A percentile compares a stretch with the other conserved stretches of the same genome.
Conservation (phyloP, 1,140 invertebrate species). For the Drosophila parvula region DNA sequence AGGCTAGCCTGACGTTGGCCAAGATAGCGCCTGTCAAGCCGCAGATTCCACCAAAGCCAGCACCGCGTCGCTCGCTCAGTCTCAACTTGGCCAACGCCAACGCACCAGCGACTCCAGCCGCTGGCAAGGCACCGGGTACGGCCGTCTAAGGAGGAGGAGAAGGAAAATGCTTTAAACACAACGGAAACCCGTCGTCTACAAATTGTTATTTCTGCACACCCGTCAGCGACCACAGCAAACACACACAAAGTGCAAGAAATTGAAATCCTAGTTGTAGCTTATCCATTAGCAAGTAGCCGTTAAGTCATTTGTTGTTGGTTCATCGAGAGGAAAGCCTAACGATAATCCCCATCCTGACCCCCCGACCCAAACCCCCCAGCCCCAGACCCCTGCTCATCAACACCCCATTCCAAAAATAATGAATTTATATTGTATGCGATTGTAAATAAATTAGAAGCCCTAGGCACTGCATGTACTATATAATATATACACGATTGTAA, state of each 20-base stretch:
- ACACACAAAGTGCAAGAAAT: constrained; percentile 65
- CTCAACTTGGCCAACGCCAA: constrained; percentile 11
- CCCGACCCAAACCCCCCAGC: background rate
- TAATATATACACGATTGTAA: constrained; percentile 35
- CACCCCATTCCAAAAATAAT: constrained; percentile 30
- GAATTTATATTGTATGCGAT: constrained; percentile 50
- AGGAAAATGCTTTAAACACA: constrained; percentile 64
- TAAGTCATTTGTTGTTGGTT: constrained; percentile 78
- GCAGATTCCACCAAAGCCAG: constrained; percentile 74
- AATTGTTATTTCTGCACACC: constrained; percentile 75
- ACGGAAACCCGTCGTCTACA: constrained; percentile 38
- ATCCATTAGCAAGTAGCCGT: constrained; percentile 40
- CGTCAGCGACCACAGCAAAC: constrained; percentile 54
- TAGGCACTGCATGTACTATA: constrained; percentile 54
- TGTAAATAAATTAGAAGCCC: constrained; percentile 51
- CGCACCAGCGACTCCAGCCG: constrained; percentile 2
- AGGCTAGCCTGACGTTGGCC: constrained; percentile 9
- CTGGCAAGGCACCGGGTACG: constrained; percentile 33
- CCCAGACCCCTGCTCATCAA: background rate
- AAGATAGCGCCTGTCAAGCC: constrained; percentile 54
- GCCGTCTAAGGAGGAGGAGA: constrained; percentile 34
- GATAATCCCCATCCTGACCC: constrained; percentile 51
- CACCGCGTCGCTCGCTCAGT: constrained; percentile 67
- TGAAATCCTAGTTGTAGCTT: constrained; percentile 58
- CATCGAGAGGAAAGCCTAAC: constrained; percentile 65